These are phyloP conservation scores for Rotaria macrura DNA, from an alignment of 2,888 invertebrate genomes.

Conservation along the genomic window DNA sequence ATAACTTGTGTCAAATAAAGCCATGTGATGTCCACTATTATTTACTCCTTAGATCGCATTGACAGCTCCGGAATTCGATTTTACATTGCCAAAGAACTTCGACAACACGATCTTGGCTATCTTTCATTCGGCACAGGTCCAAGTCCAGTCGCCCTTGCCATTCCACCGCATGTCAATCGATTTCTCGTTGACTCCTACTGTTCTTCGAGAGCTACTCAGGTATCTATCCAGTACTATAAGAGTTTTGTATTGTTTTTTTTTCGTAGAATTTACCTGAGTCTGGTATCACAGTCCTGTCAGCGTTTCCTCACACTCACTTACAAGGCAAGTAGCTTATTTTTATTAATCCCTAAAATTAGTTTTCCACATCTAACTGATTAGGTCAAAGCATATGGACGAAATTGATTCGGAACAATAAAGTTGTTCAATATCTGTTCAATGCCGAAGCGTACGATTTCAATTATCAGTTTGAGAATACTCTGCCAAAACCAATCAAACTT, in stretches of 20 bases:
- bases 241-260: too few relatives aligned
- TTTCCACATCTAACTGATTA: background rate
- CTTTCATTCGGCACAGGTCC: constrained; percentile 22
- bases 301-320: background rate
- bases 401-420: constrained; percentile 26
- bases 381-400: constrained; percentile 14
- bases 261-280: background rate
- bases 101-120: constrained; percentile 24
- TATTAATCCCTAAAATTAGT: background rate
- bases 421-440: constrained; percentile 22
- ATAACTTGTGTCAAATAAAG: background rate
- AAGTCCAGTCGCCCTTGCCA: background rate
- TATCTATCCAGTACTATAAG: background rate
- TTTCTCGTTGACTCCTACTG: constrained; percentile 21
- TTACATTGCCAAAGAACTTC: constrained; percentile 13
- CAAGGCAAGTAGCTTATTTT: background rate
- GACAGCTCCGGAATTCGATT: constrained; percentile 14
- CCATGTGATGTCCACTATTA: background rate
- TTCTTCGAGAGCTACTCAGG: background rate
- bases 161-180: constrained; percentile 25
- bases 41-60: background rate
- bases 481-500: background rate
- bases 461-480: constrained; percentile 24
- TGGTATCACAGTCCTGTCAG: background rate
- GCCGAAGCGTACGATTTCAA: constrained; percentile 28